Evolutionary conservation across 2,113 vertebrate genomes (phyloP), one percentile per base, ranked within the genome.

Genomic region (Dipodomys ordii): DNA sequence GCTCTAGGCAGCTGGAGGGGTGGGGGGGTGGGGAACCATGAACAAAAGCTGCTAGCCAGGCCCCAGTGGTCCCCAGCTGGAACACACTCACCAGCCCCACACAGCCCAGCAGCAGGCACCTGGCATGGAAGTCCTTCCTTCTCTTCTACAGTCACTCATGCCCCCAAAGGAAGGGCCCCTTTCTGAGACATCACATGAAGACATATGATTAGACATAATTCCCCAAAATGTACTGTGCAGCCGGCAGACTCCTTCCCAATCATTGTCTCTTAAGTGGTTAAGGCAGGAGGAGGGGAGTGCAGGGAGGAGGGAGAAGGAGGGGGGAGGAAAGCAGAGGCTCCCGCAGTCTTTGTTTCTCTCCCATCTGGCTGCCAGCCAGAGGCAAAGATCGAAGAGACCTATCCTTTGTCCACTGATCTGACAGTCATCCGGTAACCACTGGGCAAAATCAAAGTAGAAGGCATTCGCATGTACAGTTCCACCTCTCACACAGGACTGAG

Each of bases 321-420:
- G 86, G 80, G 80, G 53, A 82, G 71, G 80, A 89, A 69, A 49
- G 74, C 87, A 74, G 57, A 81, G 72, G 25, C 87, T 88, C 79
- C 79, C 15, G 1, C 27, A 57, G 71, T 69, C 95, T 97, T 96
- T 97, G 95, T 95, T 81, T 96, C 83, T 88, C 80, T 96, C 92
- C 94, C 95, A 95, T 95, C 96, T 95, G 97, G 96, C 96, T 57
- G 60, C 87, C 32, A 95, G 95, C 96, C 93, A 97, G 95, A 93
- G 92, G 94, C 32, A 0, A 94, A 97, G 84, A 90, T 95, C 49
- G 91, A 79, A 89, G 53, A 84, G 94, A 91, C 92, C 94, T 60
- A 49, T 90, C 94, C 82, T 97, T 94, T 96, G 93, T 95, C 84
- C 95, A 94, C 87, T 93, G 95, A 96, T 93, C 76, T 96, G 91